Evolutionary conservation across 2,888 invertebrate species (phyloP).

Genomic region (Drosophila birchii): DNA sequence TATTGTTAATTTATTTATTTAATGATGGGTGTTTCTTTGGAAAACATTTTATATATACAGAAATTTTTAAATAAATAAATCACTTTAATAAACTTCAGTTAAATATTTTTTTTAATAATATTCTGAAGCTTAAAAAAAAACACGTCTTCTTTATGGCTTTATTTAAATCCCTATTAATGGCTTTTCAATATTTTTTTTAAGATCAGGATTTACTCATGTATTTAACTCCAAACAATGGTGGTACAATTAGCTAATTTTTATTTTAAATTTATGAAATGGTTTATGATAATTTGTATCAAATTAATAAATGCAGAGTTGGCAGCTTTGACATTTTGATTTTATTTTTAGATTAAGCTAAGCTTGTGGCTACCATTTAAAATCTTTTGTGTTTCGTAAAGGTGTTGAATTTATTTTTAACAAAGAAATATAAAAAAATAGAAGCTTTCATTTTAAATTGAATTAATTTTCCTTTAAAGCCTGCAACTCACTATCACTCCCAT

Average conservation of each 20-base stretch:
- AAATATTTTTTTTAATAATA: too few relatives aligned
- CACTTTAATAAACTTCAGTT: too few relatives aligned
- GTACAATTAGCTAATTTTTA: not conserved
- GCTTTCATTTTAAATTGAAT: not conserved
- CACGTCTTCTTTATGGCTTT: not conserved
- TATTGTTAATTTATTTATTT: not conserved
- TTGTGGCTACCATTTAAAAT: not conserved
- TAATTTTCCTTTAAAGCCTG: not conserved
- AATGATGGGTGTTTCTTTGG: too few relatives aligned
- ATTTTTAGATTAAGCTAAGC: constrained; percentile 6
- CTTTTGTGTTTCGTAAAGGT: not conserved
- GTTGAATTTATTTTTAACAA: not conserved
- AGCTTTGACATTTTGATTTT: constrained; percentile 6
- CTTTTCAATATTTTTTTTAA: not conserved
- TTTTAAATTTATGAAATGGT: not conserved
- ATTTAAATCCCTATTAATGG: constrained; percentile 2
- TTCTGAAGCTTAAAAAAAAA: not conserved
- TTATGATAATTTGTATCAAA: constrained; percentile 21
- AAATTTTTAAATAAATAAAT: not conserved
- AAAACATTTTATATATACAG: too few relatives aligned
- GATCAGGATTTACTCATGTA: not conserved
- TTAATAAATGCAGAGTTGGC: not conserved
- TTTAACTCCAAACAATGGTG: constrained; percentile 4
- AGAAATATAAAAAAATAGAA: not conserved
- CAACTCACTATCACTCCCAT: constrained; percentile 15